Evolutionary conservation across 2,113 vertebrate species (phyloP), one percentile per base, ranked within the genome.

Genomic region (Dascyllus trimaculatus): DNA sequence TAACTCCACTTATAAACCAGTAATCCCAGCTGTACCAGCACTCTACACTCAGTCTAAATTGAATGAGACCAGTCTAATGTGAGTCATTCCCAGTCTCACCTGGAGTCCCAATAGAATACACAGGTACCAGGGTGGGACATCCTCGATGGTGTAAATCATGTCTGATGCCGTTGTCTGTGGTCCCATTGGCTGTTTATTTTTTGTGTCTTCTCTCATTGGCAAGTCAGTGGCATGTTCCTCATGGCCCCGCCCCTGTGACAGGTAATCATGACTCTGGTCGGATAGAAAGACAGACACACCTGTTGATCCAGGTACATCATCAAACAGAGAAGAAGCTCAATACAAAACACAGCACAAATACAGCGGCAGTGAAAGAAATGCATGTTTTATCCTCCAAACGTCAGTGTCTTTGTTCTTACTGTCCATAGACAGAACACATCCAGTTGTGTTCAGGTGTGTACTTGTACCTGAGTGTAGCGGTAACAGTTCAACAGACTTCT

Each of bases 91-190:
- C 5, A 38, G 24, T 24, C 4, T 49, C 91, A 99, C 98, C 98
- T 99, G 98, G 72, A 99, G 95, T 84, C 98, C 98, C 14, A 99
- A 95, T 43, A 99, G 93, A 75, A 97, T 85, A 84, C 98, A 98
- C 82, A 99, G 95, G 83, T 99, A 98, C 98, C 98, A 99, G 3
- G 98, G 97, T 0, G 98, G 98, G 52, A 97, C 94, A 0, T 99
- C 98, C 84, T 99, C 98, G 0, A 99, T 96, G 83, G 66, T 95
- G 91, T 99, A 99, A 82, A 99, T 92, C 97, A 99, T 99, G 78
- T 99, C 97, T 59, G 94, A 80, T 25, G 61, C 88, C 0, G 15
- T 24, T 14, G 1, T 21, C 46, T 86, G 80, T 7, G 3, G 5
- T 43, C 13, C 73, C 5, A 17, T 19, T 75, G 70, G 46, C 18